A percentile compares a stretch with the other conserved stretches of the same genome.
phyloP scores from a whole-genome alignment of 2,888 invertebrate species.

The Netelia fuscicornis region DNA sequence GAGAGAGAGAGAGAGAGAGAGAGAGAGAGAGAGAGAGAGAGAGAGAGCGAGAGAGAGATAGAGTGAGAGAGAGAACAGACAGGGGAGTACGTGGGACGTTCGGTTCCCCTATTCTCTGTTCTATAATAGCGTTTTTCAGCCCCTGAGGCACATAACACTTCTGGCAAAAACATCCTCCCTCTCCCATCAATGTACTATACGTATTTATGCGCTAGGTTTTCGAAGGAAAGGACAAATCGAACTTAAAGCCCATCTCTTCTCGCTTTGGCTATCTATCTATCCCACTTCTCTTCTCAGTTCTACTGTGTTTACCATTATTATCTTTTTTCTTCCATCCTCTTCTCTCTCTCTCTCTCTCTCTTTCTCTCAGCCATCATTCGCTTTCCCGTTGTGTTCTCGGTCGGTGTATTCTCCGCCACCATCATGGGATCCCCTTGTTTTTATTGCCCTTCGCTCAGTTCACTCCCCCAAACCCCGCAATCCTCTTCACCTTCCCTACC shows the following conservation, averaged over 20 bases:
- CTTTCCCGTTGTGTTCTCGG: constrained; percentile 44
- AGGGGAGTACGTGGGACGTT: constrained; percentile 64
- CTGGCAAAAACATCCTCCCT: constrained; percentile 59
- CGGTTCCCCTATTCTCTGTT: constrained; percentile 27
- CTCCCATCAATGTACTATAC: not conserved
- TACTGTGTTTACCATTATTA: constrained; percentile 37
- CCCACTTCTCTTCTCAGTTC: not conserved
- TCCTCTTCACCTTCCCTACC: not conserved
- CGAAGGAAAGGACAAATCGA: constrained; percentile 61
- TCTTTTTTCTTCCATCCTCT: constrained; percentile 12
- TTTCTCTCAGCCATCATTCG: constrained; percentile 38
- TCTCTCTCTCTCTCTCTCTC: constrained; percentile 20
- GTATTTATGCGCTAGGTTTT: constrained; percentile 37
- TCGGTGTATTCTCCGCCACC: constrained; percentile 26
- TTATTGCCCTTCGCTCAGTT: constrained; percentile 52
- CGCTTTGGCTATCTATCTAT: constrained; percentile 25
- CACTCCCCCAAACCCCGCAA: constrained; percentile 23
- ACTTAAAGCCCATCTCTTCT: constrained; percentile 29
- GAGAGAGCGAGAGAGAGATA: constrained; percentile 32
- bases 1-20: constrained; percentile 34
- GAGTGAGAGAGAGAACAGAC: constrained; percentile 26
- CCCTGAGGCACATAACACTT: constrained; percentile 35
- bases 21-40: constrained; percentile 34
- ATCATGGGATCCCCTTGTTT: constrained; percentile 55
- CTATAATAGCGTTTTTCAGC: constrained; percentile 37